Conservation (phyloP, 2,113 vertebrate genomes). For the Amazona vittata region DNA sequence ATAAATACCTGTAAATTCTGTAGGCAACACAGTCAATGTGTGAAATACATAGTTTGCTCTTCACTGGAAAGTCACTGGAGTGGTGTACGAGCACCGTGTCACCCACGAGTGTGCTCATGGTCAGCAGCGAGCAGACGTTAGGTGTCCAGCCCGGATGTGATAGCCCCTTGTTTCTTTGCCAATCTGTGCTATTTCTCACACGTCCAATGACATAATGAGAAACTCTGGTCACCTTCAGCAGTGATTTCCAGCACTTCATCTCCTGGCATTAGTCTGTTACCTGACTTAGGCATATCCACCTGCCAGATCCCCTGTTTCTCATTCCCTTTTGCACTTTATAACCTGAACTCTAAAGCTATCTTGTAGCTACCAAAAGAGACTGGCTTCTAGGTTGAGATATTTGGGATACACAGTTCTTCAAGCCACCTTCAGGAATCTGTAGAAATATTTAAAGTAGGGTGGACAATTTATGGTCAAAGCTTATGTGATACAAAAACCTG, state of each 20-base stretch:
- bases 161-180: slow-evolving; percentile 51
- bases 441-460: slow-evolving; percentile 49
- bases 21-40: slow-evolving; percentile 33
- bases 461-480: slow-evolving; percentile 12
- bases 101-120: neutral
- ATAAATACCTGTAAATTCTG: slow-evolving; percentile 59
- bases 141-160: neutral
- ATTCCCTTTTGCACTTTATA: slow-evolving; percentile 58
- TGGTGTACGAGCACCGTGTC: neutral
- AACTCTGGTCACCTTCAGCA: slow-evolving; percentile 59
- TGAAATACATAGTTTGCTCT: slow-evolving; percentile 26
- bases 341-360: slow-evolving; percentile 57
- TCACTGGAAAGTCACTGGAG: slow-evolving; percentile 41
- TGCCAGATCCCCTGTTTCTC: slow-evolving; percentile 57
- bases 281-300: slow-evolving; percentile 33
- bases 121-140: neutral
- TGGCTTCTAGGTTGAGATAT: slow-evolving; percentile 48
- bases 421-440: slow-evolving; percentile 57
- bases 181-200: slow-evolving; percentile 63
- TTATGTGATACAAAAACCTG: slow-evolving; percentile 19
- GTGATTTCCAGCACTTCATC: slow-evolving; percentile 69
- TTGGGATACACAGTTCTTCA: slow-evolving; percentile 52
- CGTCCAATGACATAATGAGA: slow-evolving; percentile 12
- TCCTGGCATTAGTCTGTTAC: slow-evolving; percentile 62
- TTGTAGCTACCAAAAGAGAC: slow-evolving; percentile 48